These are phyloP conservation scores for Grallaria varia DNA, from an alignment of 2,113 vertebrate genomes.

Conservation along the genomic window DNA sequence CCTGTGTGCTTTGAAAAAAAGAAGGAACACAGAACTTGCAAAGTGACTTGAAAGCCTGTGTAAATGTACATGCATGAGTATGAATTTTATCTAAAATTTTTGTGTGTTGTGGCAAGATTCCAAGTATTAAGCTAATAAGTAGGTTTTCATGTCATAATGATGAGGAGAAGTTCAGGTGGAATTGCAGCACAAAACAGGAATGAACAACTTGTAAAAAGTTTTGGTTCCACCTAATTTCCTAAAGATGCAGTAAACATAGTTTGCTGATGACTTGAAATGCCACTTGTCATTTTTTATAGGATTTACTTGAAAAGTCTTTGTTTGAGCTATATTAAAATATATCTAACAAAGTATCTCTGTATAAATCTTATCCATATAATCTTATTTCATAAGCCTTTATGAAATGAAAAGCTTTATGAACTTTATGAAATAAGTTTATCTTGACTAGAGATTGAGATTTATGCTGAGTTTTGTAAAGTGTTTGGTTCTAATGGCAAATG, in stretches of 20 bases:
- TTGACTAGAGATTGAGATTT: not conserved
- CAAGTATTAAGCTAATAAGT: not conserved
- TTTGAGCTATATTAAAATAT: not conserved
- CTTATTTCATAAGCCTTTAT: not conserved
- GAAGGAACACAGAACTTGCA: not conserved
- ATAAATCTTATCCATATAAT: not conserved
- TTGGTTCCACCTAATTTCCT: not conserved
- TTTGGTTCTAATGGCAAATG: not conserved
- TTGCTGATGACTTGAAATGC: not conserved
- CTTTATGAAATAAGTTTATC: not conserved
- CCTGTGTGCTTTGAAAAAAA: not conserved
- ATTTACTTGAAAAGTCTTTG: not conserved
- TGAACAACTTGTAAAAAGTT: not conserved
- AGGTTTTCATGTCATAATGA: not conserved
- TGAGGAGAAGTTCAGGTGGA: not conserved
- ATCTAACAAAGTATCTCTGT: not conserved
- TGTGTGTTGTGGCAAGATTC: not conserved
- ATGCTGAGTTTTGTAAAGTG: not conserved
- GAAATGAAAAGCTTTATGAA: not conserved
- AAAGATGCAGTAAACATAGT: not conserved
- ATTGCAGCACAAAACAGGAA: not conserved
- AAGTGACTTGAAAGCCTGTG: not conserved
- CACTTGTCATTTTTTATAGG: not conserved
- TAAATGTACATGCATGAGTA: rapidly evolving
- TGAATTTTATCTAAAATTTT: not conserved